A percentile compares a stretch with the other conserved stretches of the same genome.
Evolutionary conservation across 2,113 vertebrate genomes (phyloP).

Genomic region (Centropus unirufus): DNA sequence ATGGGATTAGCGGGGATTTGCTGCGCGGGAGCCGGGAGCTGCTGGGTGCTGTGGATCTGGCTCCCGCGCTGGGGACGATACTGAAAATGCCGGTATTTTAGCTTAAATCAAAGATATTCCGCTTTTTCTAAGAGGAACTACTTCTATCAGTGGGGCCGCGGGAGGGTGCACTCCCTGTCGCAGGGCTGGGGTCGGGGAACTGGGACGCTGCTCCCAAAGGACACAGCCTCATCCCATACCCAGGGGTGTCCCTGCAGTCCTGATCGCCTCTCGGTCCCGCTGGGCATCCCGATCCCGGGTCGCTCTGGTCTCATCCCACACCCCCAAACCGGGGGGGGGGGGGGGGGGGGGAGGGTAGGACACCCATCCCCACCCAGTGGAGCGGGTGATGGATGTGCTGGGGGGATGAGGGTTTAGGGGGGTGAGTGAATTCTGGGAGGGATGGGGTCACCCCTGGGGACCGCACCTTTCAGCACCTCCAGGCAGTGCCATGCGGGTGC

Average conservation of each 20-base stretch:
- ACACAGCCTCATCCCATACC: neutral
- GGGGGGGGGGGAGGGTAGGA: no score
- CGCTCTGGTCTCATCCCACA: neutral
- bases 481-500: neutral
- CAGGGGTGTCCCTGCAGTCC: neutral
- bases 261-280: neutral
- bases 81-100: no score
- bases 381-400: neutral
- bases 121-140: no score
- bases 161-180: no score
- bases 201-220: neutral
- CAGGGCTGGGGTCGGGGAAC: no score
- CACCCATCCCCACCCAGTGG: neutral
- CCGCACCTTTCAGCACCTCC: neutral
- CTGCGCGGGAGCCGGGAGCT: constrained; percentile 12
- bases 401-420: neutral
- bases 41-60: neutral
- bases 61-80: neutral
- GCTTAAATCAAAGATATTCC: no score
- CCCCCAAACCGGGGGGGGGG: neutral
- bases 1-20: constrained; percentile 39
- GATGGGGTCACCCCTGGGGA: accelerated
- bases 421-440: neutral
- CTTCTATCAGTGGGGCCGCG: no score
- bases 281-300: neutral